Evolutionary conservation across 2,888 invertebrate species (phyloP), one percentile per base, ranked within the genome.

Genomic region (Drosophila rubida): DNA sequence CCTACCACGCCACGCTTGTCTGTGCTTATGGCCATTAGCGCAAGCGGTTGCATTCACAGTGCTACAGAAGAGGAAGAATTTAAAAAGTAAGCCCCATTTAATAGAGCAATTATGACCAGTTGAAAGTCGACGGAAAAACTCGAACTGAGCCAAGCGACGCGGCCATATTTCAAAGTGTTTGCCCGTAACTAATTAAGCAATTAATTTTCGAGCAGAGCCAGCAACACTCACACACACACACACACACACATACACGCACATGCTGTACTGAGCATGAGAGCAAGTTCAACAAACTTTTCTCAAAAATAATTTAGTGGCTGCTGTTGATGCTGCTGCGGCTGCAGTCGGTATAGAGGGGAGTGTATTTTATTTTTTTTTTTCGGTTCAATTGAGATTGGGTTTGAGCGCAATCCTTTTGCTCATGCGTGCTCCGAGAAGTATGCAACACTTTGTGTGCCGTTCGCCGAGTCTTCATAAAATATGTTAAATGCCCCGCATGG

Each of bases 121-220:
- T 79, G 79, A 83, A 61, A 84, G 81, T 66, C 69, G 70, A 65
- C 44, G 30, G 30, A 58, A 51, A 64, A 65, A 61, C 55, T 46
- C 32, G 50, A 65, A 59, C 50, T 72, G 69, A 59, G 67, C 68
- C 81, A 48, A 69, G 69, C 86, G 64, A 66, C 71, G 77, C 86
- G 82, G 84, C 80, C 88, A 88, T 88, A 87, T 75, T 84, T 88
- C 89, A 86, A 88, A 77, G 74, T 78, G 80, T 79, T 83, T 82
- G 80, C 80, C 82, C 87, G 87, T 89, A 87, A 85, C 89, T 82
- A 88, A 88, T 89, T 88, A 88, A 87, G 86, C 89, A 89, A 87
- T 89, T 88, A 87, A 88, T 89, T 88, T 70, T 75, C 72, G 74
- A 69, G 80, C 75, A 66, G 55, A 53, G 55, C 30, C 30, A 42